Conservation (phyloP, 2,888 invertebrate species). For the Nebria salina region DNA sequence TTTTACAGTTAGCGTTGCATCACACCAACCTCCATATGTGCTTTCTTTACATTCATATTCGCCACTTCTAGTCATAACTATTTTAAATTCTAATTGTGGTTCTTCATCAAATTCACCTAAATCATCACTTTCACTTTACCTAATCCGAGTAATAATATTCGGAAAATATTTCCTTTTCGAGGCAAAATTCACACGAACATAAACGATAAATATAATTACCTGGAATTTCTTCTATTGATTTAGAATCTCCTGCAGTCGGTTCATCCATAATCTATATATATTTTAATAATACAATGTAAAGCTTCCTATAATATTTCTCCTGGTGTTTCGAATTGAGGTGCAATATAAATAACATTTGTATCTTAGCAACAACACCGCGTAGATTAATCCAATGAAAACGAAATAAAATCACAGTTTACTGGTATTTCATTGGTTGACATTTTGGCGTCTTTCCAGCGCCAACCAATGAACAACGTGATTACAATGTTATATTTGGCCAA, state of each 20-base stretch:
- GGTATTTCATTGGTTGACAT: conserved; percentile 10
- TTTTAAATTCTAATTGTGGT: conserved; percentile 27
- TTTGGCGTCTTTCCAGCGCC: conserved; percentile 25
- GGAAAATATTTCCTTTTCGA: conserved; percentile 23
- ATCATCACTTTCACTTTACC: neutral
- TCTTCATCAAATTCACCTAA: neutral
- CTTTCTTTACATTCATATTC: conserved; percentile 60
- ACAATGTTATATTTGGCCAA: conserved; percentile 24
- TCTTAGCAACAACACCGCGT: conserved; percentile 45
- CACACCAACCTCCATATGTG: conserved; percentile 60
- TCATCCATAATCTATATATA: conserved; percentile 22
- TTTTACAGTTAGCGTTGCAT: conserved; percentile 61
- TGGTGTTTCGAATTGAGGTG: conserved; percentile 8
- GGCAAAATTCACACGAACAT: no score
- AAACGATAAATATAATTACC: neutral
- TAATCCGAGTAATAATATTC: conserved; percentile 20
- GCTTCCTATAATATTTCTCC: neutral
- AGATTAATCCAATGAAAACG: conserved; percentile 24
- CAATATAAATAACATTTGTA: conserved; percentile 45
- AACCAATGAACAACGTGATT: conserved; percentile 25
- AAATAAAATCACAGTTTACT: neutral
- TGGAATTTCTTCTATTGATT: conserved; percentile 16
- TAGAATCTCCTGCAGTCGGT: neutral
- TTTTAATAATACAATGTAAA: neutral
- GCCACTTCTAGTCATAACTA: conserved; percentile 51